phyloP scores from a whole-genome alignment of 2,113 vertebrate genomes.

The Pyrgilauda ruficollis region DNA sequence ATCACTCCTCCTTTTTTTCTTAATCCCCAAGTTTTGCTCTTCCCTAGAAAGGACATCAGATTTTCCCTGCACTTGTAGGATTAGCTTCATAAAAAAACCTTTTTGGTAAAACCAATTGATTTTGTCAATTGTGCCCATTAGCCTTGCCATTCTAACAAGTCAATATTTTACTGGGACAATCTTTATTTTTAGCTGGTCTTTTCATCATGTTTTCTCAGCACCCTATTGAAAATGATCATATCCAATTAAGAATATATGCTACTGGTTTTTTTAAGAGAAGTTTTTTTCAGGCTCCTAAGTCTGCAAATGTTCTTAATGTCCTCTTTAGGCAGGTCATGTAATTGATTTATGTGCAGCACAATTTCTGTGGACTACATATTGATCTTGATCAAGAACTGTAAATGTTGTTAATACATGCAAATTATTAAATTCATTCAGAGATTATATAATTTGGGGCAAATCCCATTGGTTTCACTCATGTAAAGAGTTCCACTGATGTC shows the following conservation, averaged over 20 bases:
- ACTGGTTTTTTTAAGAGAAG: neutral
- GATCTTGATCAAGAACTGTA: neutral
- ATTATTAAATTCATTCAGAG: neutral
- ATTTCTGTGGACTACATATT: neutral
- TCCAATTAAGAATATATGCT: neutral
- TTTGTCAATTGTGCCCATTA: neutral
- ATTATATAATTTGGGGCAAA: neutral
- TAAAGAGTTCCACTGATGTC: neutral
- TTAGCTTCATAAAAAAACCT: neutral
- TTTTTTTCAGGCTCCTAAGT: neutral
- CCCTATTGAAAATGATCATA: neutral
- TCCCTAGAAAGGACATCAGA: neutral
- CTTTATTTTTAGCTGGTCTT: neutral
- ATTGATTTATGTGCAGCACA: neutral
- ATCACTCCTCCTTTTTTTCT: neutral
- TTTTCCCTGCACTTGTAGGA: neutral
- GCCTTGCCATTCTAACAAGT: neutral
- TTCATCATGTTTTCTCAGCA: neutral
- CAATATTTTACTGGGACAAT: neutral
- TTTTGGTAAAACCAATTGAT: neutral
- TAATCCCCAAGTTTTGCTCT: neutral
- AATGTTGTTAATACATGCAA: neutral
- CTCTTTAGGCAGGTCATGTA: neutral
- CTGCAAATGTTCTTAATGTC: neutral
- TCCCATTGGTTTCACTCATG: neutral